Conservation (phyloP, 2,888 invertebrate genomes). For the Marasmarcha lunaedactyla region DNA sequence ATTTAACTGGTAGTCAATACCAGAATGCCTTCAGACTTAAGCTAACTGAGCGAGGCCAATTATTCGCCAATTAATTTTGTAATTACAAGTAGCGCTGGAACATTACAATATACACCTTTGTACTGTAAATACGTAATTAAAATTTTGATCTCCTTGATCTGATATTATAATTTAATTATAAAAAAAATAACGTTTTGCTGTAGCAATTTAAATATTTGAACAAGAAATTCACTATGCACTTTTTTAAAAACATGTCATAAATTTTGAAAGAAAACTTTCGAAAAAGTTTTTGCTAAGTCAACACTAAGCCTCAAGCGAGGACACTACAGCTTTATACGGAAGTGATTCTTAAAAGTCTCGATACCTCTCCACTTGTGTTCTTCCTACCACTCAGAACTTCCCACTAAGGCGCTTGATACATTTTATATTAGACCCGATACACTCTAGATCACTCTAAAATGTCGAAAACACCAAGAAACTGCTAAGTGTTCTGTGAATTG, state of each 20-base stretch:
- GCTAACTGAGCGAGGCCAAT: conserved; percentile 48
- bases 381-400: conserved; percentile 6
- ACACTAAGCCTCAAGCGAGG: not conserved
- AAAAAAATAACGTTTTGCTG: too few species aligned
- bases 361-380: too few species aligned
- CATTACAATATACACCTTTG: conserved; percentile 1
- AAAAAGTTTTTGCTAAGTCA: too few species aligned
- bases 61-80: conserved; percentile 64
- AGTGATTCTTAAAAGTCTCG: too few species aligned
- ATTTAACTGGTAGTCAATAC: conserved; percentile 62
- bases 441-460: conserved; percentile 35
- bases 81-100: conserved; percentile 34
- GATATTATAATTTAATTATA: too few species aligned
- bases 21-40: conserved; percentile 51
- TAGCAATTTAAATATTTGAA: too few species aligned
- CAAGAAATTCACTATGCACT: too few species aligned
- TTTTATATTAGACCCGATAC: conserved; percentile 46
- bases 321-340: too few species aligned
- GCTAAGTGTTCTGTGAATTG: conserved; percentile 39
- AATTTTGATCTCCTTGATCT: conserved; percentile 1
- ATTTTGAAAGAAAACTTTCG: too few species aligned
- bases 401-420: conserved; percentile 36
- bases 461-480: conserved; percentile 38
- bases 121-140: conserved; percentile 2
- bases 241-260: too few species aligned